phyloP scores from a whole-genome alignment of 2,797 vertebrate genomes.

The Paguma larvata region DNA sequence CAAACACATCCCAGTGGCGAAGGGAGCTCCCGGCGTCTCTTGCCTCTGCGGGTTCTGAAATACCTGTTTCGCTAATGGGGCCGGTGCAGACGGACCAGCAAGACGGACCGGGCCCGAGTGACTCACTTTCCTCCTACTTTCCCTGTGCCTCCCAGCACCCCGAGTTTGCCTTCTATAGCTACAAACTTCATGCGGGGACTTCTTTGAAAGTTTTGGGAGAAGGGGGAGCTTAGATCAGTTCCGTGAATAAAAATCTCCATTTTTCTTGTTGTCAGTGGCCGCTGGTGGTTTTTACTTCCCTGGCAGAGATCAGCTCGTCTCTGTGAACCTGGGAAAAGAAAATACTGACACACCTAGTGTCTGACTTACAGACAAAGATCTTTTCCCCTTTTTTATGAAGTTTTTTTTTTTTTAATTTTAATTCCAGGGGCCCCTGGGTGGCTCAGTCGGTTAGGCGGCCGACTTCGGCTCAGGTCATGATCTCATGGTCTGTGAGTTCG shows the following conservation, averaged over 20 bases:
- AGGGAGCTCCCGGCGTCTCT: constrained; percentile 77
- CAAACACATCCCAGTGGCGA: constrained; percentile 84
- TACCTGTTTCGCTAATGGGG: constrained; percentile 79
- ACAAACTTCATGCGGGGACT: not conserved
- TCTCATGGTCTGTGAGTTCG: too few species aligned
- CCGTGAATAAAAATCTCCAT: not conserved
- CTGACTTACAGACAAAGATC: constrained; percentile 67
- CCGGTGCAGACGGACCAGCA: constrained; percentile 31
- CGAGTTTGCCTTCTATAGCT: not conserved
- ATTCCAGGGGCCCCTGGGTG: too few species aligned
- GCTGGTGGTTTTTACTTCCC: constrained; percentile 58
- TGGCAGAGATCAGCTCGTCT: constrained; percentile 78
- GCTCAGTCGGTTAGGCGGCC: too few species aligned
- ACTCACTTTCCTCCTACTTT: constrained; percentile 62
- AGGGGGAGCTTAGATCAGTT: not conserved
- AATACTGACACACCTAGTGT: constrained; percentile 67
- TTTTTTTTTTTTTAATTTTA: too few species aligned
- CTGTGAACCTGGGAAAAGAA: constrained; percentile 78
- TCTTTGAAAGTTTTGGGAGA: not conserved
- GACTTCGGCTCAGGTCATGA: too few species aligned
- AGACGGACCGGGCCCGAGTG: constrained; percentile 18
- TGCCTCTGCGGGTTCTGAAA: constrained; percentile 78
- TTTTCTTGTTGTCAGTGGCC: not conserved
- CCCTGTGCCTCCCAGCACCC: not conserved
- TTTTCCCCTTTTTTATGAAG: constrained; percentile 26